phyloP scores from a whole-genome alignment of 2,888 invertebrate species.

The Idaea biselata region DNA sequence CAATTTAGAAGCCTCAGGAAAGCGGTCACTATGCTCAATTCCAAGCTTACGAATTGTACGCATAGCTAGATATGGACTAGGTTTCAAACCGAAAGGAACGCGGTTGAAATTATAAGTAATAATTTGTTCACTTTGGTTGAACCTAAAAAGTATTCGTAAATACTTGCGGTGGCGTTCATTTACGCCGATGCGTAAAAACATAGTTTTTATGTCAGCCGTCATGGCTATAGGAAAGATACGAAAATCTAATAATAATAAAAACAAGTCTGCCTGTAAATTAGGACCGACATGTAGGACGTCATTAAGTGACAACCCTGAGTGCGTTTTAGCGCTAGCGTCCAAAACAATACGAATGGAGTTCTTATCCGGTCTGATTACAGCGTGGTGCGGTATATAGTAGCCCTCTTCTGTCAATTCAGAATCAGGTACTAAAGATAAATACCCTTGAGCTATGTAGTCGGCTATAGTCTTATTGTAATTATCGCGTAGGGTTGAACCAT shows the following conservation, averaged over 20 bases:
- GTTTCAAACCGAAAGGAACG: slow-evolving; percentile 19
- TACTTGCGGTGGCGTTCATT: slow-evolving; percentile 9
- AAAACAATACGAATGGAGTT: not conserved
- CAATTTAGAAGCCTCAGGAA: no score
- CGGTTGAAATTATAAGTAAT: slow-evolving; percentile 14
- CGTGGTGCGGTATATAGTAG: slow-evolving; percentile 4
- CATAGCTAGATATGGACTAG: slow-evolving; percentile 19
- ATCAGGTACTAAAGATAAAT: no score
- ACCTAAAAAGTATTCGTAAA: slow-evolving; percentile 19
- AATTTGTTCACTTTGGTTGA: slow-evolving; percentile 10
- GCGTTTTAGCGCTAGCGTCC: no score
- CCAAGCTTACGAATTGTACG: slow-evolving; percentile 17
- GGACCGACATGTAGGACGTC: slow-evolving; percentile 8
- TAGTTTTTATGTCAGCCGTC: slow-evolving; percentile 25
- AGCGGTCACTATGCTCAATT: slow-evolving; percentile 2
- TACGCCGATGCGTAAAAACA: slow-evolving; percentile 21
- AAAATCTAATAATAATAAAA: slow-evolving; percentile 13
- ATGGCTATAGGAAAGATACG: slow-evolving; percentile 18
- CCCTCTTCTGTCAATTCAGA: no score
- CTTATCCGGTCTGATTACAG: slow-evolving; percentile 7
- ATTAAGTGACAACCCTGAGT: slow-evolving; percentile 1
- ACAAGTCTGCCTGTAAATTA: slow-evolving; percentile 11
- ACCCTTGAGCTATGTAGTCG: no score
- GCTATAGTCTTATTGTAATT: no score
- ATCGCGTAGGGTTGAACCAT: no score